Evolutionary conservation across 2,888 invertebrate species (phyloP).

Genomic region (Acanthoscelides obtectus): DNA sequence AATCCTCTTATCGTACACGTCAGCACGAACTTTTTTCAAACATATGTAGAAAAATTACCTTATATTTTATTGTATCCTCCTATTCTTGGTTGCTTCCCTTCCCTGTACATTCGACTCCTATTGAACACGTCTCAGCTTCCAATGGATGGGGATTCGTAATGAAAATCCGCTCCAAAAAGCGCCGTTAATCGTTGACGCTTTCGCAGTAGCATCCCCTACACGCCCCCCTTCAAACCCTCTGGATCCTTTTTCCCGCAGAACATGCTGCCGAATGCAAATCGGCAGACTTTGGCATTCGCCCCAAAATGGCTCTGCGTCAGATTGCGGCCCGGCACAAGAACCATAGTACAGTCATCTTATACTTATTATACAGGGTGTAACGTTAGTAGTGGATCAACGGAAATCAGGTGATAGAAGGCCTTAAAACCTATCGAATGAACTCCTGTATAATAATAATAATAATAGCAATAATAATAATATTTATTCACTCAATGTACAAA

Average conservation of each 20-base stretch:
- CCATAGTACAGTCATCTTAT: background rate
- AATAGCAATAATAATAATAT: too few species aligned
- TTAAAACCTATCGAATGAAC: too few species aligned
- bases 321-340: background rate
- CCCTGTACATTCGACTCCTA: background rate
- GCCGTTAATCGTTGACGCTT: background rate
- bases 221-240: background rate
- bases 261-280: background rate
- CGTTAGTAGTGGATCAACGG: too few species aligned
- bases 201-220: background rate
- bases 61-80: too few species aligned
- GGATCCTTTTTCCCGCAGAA: background rate
- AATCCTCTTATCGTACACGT: too few species aligned
- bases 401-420: too few species aligned
- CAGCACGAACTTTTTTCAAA: too few species aligned
- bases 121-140: background rate
- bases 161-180: background rate
- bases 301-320: background rate
- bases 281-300: background rate
- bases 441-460: too few species aligned
- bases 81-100: too few species aligned
- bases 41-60: too few species aligned
- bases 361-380: too few species aligned
- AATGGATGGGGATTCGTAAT: background rate
- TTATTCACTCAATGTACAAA: too few species aligned